Conservation (phyloP, 2,113 vertebrate species). For the Thamnaconus septentrionalis region DNA sequence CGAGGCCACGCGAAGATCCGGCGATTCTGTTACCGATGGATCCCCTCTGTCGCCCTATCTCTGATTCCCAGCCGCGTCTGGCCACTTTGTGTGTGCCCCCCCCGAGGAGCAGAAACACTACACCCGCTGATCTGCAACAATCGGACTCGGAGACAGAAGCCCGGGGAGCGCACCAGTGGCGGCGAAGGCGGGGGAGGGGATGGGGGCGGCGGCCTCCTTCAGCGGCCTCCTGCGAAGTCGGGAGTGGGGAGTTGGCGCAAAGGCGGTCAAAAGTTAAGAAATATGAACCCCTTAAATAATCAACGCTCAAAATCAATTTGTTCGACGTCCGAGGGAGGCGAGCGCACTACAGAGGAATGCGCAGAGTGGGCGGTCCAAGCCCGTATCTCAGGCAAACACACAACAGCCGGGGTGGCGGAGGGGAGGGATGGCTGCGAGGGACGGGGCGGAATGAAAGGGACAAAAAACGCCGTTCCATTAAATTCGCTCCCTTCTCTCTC, state of each 20-base stretch:
- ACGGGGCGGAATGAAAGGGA: slow-evolving; percentile 27
- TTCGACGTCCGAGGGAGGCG: slow-evolving; percentile 56
- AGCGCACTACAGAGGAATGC: slow-evolving; percentile 63
- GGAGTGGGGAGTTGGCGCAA: slow-evolving; percentile 38
- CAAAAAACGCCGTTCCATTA: neutral
- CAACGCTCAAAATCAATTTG: slow-evolving; percentile 62
- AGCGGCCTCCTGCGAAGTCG: slow-evolving; percentile 22
- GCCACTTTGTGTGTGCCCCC: slow-evolving; percentile 32
- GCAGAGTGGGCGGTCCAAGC: slow-evolving; percentile 60
- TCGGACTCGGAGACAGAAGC: slow-evolving; percentile 34
- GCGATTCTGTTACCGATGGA: slow-evolving; percentile 28
- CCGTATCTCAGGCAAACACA: slow-evolving; percentile 68
- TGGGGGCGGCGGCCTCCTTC: slow-evolving; percentile 20
- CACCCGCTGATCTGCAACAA: slow-evolving; percentile 30
- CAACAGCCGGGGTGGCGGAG: slow-evolving; percentile 38
- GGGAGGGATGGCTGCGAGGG: slow-evolving; percentile 52
- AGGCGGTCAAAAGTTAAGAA: slow-evolving; percentile 56
- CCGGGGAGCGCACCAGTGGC: neutral
- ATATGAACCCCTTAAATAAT: slow-evolving; percentile 59
- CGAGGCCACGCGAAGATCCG: neutral
- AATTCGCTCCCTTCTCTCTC: slow-evolving; percentile 5
- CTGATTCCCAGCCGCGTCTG: slow-evolving; percentile 23
- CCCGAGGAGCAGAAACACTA: slow-evolving; percentile 25
- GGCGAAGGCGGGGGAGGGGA: too few species aligned
- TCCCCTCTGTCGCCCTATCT: slow-evolving; percentile 38